phyloP scores from a whole-genome alignment of 2,888 invertebrate genomes.

The Eustalomyia histrio region DNA sequence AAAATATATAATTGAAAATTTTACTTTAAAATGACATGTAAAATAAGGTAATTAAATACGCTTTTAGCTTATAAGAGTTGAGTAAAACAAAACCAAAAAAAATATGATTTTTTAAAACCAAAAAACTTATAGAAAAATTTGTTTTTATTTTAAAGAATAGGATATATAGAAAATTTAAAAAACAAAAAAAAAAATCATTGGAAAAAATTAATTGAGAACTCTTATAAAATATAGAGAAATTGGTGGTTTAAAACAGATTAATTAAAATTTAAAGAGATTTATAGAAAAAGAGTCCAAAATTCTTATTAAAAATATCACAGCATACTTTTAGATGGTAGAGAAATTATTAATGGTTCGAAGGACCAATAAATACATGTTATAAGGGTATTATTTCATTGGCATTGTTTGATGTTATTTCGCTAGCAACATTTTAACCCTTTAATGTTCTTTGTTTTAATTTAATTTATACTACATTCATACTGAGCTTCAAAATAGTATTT shows the following conservation, averaged over 20 bases:
- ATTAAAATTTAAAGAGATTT: not conserved
- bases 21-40: slow-evolving; percentile 63
- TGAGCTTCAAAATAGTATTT: no score
- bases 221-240: not conserved
- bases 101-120: slow-evolving; percentile 67
- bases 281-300: not conserved
- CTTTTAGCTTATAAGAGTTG: slow-evolving; percentile 79
- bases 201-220: not conserved
- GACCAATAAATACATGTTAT: no score
- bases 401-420: no score
- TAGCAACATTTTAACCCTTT: no score
- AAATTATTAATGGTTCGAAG: no score
- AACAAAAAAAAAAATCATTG: not conserved
- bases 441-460: no score
- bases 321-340: no score
- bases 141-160: slow-evolving; percentile 38
- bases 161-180: slow-evolving; percentile 20
- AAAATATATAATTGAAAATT: slow-evolving; percentile 49
- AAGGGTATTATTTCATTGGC: no score
- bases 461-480: no score
- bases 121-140: slow-evolving; percentile 49
- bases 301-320: no score
- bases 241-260: not conserved
- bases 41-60: slow-evolving; percentile 79
- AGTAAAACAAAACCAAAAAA: slow-evolving; percentile 37